Evolutionary conservation across 2,888 invertebrate species (phyloP).

Genomic region (Terebella lapidaria): DNA sequence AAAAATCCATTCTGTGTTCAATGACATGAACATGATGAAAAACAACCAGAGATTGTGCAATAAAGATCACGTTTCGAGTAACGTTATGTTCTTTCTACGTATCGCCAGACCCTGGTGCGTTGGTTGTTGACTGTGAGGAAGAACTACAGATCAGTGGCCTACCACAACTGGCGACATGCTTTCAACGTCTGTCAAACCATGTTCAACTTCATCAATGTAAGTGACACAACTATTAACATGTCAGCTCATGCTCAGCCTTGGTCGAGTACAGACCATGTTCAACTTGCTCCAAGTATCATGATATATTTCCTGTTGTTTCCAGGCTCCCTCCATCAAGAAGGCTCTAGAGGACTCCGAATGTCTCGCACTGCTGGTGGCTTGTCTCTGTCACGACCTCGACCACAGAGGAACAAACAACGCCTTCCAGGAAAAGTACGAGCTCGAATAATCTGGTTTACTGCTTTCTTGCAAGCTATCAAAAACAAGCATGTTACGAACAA

Average conservation of each 20-base stretch:
- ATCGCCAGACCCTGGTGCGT: conserved; percentile 53
- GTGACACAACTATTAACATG: neutral
- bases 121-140: conserved; percentile 88
- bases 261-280: too few relatives aligned
- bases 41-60: too few relatives aligned
- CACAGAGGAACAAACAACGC: conserved; percentile 51
- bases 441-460: too few relatives aligned
- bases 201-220: conserved; percentile 53
- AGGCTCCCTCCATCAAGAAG: conserved; percentile 18
- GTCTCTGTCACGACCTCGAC: conserved; percentile 49
- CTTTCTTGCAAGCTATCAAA: too few relatives aligned
- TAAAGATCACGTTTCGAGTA: neutral
- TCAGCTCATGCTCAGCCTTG: neutral
- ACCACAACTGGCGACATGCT: conserved; percentile 83
- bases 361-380: conserved; percentile 43
- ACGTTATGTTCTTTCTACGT: neutral
- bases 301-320: neutral
- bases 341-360: conserved; percentile 34
- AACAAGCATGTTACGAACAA: too few relatives aligned
- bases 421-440: conserved; percentile 48
- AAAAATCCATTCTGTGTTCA: too few relatives aligned
- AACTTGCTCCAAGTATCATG: neutral
- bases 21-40: too few relatives aligned
- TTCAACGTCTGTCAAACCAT: conserved; percentile 59
- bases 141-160: conserved; percentile 89